Evolutionary conservation across 2,797 vertebrate species (phyloP), one percentile per base, ranked within the genome.

Genomic region (Aldrovandia affinis): DNA sequence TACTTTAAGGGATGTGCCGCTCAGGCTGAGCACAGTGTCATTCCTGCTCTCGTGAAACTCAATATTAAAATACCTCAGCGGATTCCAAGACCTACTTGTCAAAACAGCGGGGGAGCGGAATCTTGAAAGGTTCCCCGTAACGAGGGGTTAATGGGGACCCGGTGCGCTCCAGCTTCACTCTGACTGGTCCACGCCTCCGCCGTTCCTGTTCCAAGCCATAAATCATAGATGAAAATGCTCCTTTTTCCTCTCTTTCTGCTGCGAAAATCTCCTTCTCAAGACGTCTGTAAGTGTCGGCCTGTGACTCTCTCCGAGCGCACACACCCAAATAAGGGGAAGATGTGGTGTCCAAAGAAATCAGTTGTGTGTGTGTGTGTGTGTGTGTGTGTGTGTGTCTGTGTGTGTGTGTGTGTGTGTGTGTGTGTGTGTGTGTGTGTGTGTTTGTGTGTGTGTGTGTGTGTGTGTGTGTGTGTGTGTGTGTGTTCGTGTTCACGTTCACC

Each of bases 341-440:
- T 85, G 87, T 83, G 59, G 87, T 3, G 84, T 93, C 94, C 92
- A 94, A 94, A 89, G 90, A 94, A 94, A 94, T 93, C 94, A 94
- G 88, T 93, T 91, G 88, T 44, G 63, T 65, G n/a, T n/a, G n/a
- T n/a, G n/a, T n/a, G n/a, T n/a, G n/a, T n/a, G n/a, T n/a, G n/a
- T n/a, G n/a, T n/a, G n/a, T n/a, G n/a, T n/a, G n/a, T n/a, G n/a
- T n/a, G n/a, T n/a, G n/a, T n/a, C n/a, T n/a, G n/a, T n/a, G n/a
- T n/a, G n/a, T n/a, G n/a, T n/a, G n/a, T n/a, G n/a, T n/a, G n/a
- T n/a, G n/a, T n/a, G n/a, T n/a, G n/a, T n/a, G n/a, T n/a, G n/a
- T n/a, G n/a, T n/a, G n/a, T n/a, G n/a, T n/a, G n/a, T n/a, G n/a
- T n/a, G n/a, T n/a, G n/a, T n/a, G n/a, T n/a, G n/a, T n/a, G n/a